phyloP scores from a whole-genome alignment of 30 jellyfish, hydroid and myxozoan genomes.

The Aurelia aurita region DNA sequence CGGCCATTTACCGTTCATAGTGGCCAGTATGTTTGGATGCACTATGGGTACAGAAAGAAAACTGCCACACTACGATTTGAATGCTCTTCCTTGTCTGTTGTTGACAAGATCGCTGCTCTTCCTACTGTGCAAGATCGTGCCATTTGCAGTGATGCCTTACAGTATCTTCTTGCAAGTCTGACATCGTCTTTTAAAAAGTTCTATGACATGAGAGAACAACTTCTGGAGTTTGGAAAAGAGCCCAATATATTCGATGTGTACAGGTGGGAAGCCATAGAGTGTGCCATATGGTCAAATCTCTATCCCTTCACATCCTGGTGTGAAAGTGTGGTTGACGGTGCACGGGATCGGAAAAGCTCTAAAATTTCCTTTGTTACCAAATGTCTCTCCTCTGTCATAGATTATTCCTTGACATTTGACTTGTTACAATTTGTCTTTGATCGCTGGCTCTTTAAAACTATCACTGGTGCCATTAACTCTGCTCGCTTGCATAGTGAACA shows the following conservation, averaged over 20 bases:
- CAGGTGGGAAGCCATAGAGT: slow-evolving; percentile 40
- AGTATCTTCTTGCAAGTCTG: background rate
- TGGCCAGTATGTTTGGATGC: background rate
- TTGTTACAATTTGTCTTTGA: slow-evolving; percentile 40
- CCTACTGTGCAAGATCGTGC: background rate
- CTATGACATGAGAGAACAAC: background rate
- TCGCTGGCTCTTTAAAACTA: slow-evolving; percentile 28
- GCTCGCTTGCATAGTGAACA: slow-evolving; percentile 2
- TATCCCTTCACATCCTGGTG: slow-evolving; percentile 60
- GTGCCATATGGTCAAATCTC: slow-evolving; percentile 41
- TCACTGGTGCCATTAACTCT: background rate
- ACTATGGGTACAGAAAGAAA: slow-evolving; percentile 38
- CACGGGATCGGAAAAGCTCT: background rate
- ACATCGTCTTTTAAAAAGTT: background rate
- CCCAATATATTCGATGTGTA: background rate
- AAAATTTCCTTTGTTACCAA: background rate
- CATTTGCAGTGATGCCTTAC: background rate
- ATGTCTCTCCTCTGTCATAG: slow-evolving; percentile 5
- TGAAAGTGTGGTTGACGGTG: slow-evolving; percentile 23
- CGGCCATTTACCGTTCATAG: slow-evolving; percentile 29
- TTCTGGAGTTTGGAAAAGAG: background rate
- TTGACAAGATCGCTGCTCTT: background rate
- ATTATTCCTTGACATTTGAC: slow-evolving; percentile 8
- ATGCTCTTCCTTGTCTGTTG: background rate
- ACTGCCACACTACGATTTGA: background rate